Base-by-base conservation (phyloP, 2,888 invertebrate species). In the Philereme vetulata region DNA sequence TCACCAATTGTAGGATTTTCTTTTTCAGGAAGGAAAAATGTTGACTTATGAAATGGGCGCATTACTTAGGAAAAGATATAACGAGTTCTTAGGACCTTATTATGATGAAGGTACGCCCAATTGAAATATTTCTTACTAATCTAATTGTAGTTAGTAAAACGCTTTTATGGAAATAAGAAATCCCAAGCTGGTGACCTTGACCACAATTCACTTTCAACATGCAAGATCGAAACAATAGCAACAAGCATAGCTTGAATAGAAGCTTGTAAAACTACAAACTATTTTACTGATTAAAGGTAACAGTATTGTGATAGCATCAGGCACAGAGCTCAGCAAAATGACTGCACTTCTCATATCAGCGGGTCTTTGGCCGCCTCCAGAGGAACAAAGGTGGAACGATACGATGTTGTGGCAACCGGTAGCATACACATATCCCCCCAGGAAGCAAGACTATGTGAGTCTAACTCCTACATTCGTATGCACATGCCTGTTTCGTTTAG, bases 291-390 rank as follows among this genome's bases (percentile, higher is more conserved):
- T 33, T n/a, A 59, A 48, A 88, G 89, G 85, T 33, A 81, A 76
- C 64, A 88, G 86, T 65, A 77, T 88, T 40, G 93, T 93, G 59
- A 91, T 93, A 65, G 95, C 95, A 56, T 95, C 96, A 0, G 95
- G 95, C 78, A 95, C 94, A 65, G 94, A 96, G 68, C 87, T 96
- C 62, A 96, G 96, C 32, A 94, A 96, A 82, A 95, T 95, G 93
- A 95, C 95, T 40, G 95, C 95, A 0, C 89, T 95, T 58, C 81
- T 95, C 66, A 95, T 95, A 71, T 89, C 95, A 50, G 95, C 96
- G 3, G 96, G 95, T 0, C 80, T 96, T 21, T 96, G 94, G 92
- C 95, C 95, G 4, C 95, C 95, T 1, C 75, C 85, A 5, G 65
- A 71, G 5, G 83, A 82, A 54, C 86, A 91, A 68, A 67, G 80